Base-by-base conservation (phyloP, 1,140 invertebrate species). In the Heliothis virescens region DNA sequence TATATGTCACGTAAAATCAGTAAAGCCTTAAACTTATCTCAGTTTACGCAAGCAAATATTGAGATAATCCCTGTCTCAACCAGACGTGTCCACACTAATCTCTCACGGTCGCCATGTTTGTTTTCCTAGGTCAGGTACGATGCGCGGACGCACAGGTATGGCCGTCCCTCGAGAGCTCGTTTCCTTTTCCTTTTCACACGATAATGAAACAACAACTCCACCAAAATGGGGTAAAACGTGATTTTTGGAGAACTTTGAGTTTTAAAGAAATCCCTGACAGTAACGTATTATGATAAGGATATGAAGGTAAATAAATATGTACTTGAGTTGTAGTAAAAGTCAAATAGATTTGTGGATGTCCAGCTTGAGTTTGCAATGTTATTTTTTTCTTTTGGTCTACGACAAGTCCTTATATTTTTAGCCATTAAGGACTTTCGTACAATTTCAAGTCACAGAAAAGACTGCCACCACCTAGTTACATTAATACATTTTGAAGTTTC, bases 51-150 rank as follows among this genome's bases (percentile, higher is more conserved):
- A 75, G 18, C 53, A 50, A 16, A 26, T 29, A 12, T 62, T 18
- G 18, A 60, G 11, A 48, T 50, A 48, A 18, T 53, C 41, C 15
- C 47, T 29, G 62, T 12, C 18, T 21, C 12, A 29, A 41, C 29
- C 48, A 16, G 18, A 52, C 55, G n/a, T 69, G 18, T 78, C 92
- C 87, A 86, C 67, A 57, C 47, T 87, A 89, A 71, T 73, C 59
- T 26, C 71, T 79, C 72, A 10, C 41, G 34, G 52, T 34, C 52
- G 34, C 80, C 82, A 87, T 92, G 80, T 87, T 91, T 91, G 90
- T 93, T 93, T 93, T 94, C 90, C 91, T 93, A 92, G 90, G 90
- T 92, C 90, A 94, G 92, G 92, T 93, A 92, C 81, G 85, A 53
- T 89, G 89, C 89, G 86, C 85, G 76, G 57, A 84, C 89, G 86